Evolutionary conservation across 2,888 invertebrate genomes (phyloP).

Genomic region (Euplagia quadripunctaria): DNA sequence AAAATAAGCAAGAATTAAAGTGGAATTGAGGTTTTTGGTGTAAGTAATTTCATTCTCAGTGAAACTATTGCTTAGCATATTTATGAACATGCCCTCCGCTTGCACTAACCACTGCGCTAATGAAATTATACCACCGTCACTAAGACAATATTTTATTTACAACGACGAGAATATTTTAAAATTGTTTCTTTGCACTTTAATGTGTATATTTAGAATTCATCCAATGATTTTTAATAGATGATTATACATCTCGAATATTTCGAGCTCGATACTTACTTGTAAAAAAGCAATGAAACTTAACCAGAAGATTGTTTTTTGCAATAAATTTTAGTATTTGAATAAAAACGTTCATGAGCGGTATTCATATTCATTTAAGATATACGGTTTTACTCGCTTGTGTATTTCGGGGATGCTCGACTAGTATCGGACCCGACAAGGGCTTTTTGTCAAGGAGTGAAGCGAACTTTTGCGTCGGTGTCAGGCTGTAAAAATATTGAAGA

Average conservation of each 20-base stretch:
- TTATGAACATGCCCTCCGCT: constrained; percentile 48
- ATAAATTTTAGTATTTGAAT: too few relatives aligned
- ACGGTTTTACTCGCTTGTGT: too few relatives aligned
- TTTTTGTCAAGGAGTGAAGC: too few relatives aligned
- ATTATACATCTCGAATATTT: not conserved
- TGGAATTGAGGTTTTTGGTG: constrained; percentile 34
- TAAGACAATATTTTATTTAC: constrained; percentile 67
- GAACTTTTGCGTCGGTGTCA: too few relatives aligned
- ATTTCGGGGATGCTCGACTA: too few relatives aligned
- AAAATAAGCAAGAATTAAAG: constrained; percentile 22
- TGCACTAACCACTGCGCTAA: constrained; percentile 62
- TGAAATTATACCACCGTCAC: constrained; percentile 68
- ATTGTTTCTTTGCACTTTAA: constrained; percentile 49
- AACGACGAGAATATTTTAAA: constrained; percentile 57
- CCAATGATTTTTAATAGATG: not conserved
- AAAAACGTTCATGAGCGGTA: too few relatives aligned
- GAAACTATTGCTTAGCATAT: constrained; percentile 52
- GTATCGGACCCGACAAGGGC: too few relatives aligned
- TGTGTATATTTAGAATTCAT: not conserved
- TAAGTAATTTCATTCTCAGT: constrained; percentile 42
- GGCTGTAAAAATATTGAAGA: too few relatives aligned
- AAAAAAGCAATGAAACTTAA: not conserved
- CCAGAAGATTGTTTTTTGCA: too few relatives aligned
- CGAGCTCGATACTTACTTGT: not conserved
- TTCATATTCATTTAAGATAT: too few relatives aligned